Evolutionary conservation across 2,888 invertebrate genomes (phyloP).

Genomic region (Cyclophora albipunctata): DNA sequence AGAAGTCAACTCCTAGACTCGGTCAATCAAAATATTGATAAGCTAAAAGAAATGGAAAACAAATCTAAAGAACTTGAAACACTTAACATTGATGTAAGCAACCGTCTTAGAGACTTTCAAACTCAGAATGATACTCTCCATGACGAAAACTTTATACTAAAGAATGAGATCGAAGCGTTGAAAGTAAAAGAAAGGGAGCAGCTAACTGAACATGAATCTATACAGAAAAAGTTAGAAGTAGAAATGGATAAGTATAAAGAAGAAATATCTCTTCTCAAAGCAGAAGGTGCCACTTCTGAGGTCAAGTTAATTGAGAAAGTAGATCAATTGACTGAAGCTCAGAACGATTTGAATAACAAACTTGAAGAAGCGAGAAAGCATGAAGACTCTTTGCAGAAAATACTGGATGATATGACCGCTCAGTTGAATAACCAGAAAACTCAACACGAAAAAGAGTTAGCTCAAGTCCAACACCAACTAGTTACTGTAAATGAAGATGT

Average conservation of each 20-base stretch:
- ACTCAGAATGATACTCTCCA: slow-evolving; percentile 48
- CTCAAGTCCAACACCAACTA: slow-evolving; percentile 46
- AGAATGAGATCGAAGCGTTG: slow-evolving; percentile 54
- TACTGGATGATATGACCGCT: slow-evolving; percentile 56
- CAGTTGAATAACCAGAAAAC: slow-evolving; percentile 60
- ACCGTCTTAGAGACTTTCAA: slow-evolving; percentile 44
- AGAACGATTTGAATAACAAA: slow-evolving; percentile 66
- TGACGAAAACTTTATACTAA: slow-evolving; percentile 61
- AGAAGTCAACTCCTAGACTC: slow-evolving; percentile 51
- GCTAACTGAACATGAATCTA: slow-evolving; percentile 45
- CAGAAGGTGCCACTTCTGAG: slow-evolving; percentile 60
- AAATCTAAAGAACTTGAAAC: slow-evolving; percentile 53
- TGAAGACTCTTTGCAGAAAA: slow-evolving; percentile 65
- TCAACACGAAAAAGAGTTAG: slow-evolving; percentile 54
- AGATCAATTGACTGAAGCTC: slow-evolving; percentile 63
- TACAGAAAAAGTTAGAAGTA: slow-evolving; percentile 55
- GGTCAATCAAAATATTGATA: slow-evolving; percentile 50
- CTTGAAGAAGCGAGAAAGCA: slow-evolving; percentile 65
- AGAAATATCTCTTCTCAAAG: slow-evolving; percentile 59
- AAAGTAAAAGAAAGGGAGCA: slow-evolving; percentile 57
- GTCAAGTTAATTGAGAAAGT: slow-evolving; percentile 68
- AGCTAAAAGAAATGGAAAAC: slow-evolving; percentile 46
- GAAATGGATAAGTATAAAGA: slow-evolving; percentile 66
- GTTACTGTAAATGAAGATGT: slow-evolving; percentile 37
- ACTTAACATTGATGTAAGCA: slow-evolving; percentile 36